Evolutionary conservation across 2,113 vertebrate genomes (phyloP), one percentile per base, ranked within the genome.

Genomic region (Hypocryptadius cinnamomeus): DNA sequence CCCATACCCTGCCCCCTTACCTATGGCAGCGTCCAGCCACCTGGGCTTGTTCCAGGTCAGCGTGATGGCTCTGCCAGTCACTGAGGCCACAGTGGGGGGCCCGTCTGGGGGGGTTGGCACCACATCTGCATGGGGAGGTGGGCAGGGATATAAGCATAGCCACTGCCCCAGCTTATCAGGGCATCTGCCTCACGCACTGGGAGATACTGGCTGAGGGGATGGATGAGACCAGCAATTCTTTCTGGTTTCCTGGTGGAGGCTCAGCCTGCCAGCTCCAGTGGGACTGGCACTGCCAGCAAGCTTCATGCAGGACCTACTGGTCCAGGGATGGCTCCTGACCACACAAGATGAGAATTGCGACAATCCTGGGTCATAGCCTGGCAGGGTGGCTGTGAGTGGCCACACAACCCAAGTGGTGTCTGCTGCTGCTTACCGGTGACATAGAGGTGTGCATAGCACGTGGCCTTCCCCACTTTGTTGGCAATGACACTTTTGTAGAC

Each of bases 401-500:
- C 1, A 0, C 42, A 56, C 23, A 59, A 20, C 31, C 42, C 60
- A 4, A 1, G 37, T 20, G 23, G 25, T 33, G 25, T 42, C 39
- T 1, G 0, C 44, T 76, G 54, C 60, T 79, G 77, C 97, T 98
- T 94, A 99, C 99, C 99, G 9, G 98, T 99, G 89, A 99, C 98
- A 2, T 99, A 99, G 64, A 99, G 98, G 93, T 99, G 99, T 6
- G 99, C 98, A 1, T 99, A 99, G 96, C 99, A 99, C 2, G 99
- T 99, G 48, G 99, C 99, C 93, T 99, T 99, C 89, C 99, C 99
- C 83, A 99, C 96, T 96, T 99, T 99, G 98, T 99, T 99, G 89
- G 99, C 99, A 18, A 99, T 99, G 89, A 99, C 99, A 0, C 99
- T 99, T 97, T 99, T 99, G 92, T 99, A 99, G 91, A 99, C 99